Evolutionary conservation across 2,797 vertebrate genomes (phyloP).

Genomic region (Lutjanus argentimaculatus): DNA sequence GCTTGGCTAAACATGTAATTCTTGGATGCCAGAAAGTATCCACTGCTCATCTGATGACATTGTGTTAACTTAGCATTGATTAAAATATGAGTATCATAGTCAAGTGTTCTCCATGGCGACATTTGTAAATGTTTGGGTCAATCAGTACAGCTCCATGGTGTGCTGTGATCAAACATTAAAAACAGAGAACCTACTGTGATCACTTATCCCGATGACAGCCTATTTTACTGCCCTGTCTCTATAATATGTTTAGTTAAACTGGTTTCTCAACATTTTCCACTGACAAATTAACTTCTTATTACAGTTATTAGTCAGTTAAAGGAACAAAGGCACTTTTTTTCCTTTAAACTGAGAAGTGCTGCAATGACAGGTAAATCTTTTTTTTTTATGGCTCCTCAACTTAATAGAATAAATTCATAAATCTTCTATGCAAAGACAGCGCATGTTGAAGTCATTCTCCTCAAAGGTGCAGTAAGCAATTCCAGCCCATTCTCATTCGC

Average conservation of each 20-base stretch:
- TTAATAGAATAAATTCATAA: background rate
- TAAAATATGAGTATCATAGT: background rate
- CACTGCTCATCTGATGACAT: background rate
- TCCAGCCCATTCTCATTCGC: too few species aligned
- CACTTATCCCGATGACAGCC: constrained; percentile 44
- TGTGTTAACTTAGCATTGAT: background rate
- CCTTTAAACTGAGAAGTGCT: constrained; percentile 26
- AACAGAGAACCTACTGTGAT: constrained; percentile 33
- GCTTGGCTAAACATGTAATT: background rate
- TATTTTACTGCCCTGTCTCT: constrained; percentile 17
- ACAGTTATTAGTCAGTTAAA: constrained; percentile 27
- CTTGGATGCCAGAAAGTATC: background rate
- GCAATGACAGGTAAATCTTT: constrained; percentile 21
- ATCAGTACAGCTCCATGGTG: background rate
- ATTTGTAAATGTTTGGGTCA: constrained; percentile 34
- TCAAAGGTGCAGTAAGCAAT: background rate
- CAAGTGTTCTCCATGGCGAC: background rate
- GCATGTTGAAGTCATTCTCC: background rate
- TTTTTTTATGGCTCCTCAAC: constrained; percentile 8
- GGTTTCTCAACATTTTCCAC: constrained; percentile 19
- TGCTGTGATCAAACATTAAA: constrained; percentile 42
- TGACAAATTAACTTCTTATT: constrained; percentile 55
- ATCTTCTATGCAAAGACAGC: constrained; percentile 7
- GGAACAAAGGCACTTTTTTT: constrained; percentile 41
- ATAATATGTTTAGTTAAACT: constrained; percentile 21